These are phyloP conservation scores for Umimayanthus kanabou DNA, from an alignment of 92 coral and sea anemone species.

Conservation along the genomic window DNA sequence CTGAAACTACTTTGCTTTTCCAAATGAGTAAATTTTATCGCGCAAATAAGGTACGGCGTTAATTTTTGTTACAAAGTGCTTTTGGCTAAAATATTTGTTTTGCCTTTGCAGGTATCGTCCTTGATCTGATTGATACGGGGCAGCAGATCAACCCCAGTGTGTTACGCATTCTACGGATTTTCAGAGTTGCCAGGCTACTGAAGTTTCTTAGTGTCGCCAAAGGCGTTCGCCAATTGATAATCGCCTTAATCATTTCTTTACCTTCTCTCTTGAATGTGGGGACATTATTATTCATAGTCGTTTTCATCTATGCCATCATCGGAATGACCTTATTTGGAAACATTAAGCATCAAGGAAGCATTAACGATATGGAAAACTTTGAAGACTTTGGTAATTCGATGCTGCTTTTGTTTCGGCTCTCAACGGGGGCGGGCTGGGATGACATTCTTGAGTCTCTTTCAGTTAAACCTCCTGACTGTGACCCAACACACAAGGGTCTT, in stretches of 20 bases:
- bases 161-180: slow-evolving; percentile 28
- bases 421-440: slow-evolving; percentile 39
- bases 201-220: slow-evolving; percentile 28
- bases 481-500: not conserved
- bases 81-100: not conserved
- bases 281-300: slow-evolving; percentile 23
- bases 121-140: slow-evolving; percentile 22
- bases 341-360: slow-evolving; percentile 29
- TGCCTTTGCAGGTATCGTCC: slow-evolving; percentile 24
- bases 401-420: slow-evolving; percentile 34
- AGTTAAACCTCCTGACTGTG: slow-evolving; percentile 28
- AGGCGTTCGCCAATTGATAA: slow-evolving; percentile 28
- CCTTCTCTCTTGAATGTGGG: slow-evolving; percentile 35
- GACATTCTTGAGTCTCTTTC: slow-evolving; percentile 34
- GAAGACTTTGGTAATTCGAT: slow-evolving; percentile 30
- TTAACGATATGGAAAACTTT: slow-evolving; percentile 37
- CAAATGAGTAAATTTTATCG: too few relatives aligned
- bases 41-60: too few relatives aligned
- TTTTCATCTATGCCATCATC: slow-evolving; percentile 37
- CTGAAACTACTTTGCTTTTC: not conserved
- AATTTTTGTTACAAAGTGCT: not conserved
- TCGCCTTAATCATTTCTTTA: slow-evolving; percentile 22
- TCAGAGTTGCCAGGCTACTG: slow-evolving; percentile 24
- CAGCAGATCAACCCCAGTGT: slow-evolving; percentile 42
- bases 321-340: slow-evolving; percentile 38